Percentiles rank a stretch among this genome's conserved stretches.
These are phyloP conservation scores for Myocastor coypus DNA, from an alignment of 2,113 vertebrate species.

Conservation along the genomic window DNA sequence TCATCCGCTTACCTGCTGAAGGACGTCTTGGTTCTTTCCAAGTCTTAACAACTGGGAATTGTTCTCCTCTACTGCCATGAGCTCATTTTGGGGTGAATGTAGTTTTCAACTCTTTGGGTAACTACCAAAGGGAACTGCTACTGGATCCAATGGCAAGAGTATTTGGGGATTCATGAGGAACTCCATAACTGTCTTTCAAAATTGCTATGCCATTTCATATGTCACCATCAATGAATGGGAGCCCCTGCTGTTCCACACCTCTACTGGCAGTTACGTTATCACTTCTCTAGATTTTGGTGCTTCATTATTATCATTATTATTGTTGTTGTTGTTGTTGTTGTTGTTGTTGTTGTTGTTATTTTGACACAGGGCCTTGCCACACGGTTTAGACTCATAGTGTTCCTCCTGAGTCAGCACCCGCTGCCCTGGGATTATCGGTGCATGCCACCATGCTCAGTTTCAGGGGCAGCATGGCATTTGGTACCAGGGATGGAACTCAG, in stretches of 20 bases:
- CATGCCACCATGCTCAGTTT: no score
- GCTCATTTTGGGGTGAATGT: neutral
- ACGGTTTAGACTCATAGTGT: no score
- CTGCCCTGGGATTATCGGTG: no score
- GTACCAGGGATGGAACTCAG: no score
- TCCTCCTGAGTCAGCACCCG: no score
- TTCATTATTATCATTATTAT: neutral
- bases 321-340: no score
- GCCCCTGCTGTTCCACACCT: neutral
- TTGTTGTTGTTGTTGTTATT: no score
- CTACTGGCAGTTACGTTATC: neutral
- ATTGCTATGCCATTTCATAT: neutral
- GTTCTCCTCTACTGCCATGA: neutral
- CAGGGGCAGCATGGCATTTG: no score
- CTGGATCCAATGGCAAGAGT: neutral
- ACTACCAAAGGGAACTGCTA: neutral
- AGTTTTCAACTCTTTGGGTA: neutral
- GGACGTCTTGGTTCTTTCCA: neutral
- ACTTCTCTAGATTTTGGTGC: neutral
- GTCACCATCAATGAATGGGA: neutral
- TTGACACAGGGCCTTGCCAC: no score
- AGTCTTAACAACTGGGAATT: neutral
- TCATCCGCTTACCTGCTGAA: neutral
- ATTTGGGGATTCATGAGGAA: neutral
- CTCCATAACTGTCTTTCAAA: neutral